phyloP scores from a whole-genome alignment of 1,140 invertebrate species.

The Solen grandis region DNA sequence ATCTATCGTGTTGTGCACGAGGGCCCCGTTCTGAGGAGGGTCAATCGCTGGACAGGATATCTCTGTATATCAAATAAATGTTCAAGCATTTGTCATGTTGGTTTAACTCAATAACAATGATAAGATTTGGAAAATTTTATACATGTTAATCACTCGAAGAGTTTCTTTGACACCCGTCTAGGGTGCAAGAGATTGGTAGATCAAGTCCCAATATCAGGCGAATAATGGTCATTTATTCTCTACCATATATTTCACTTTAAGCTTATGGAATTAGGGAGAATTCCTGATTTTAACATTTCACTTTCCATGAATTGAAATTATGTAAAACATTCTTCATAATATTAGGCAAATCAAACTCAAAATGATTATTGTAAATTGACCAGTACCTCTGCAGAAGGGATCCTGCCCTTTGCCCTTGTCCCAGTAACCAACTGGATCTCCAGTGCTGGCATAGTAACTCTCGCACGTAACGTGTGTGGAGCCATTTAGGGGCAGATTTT shows the following conservation, averaged over 20 bases:
- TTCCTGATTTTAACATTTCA: neutral
- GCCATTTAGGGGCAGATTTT: constrained; percentile 13
- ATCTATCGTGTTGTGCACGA: constrained; percentile 7
- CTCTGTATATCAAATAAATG: neutral
- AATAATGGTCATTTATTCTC: neutral
- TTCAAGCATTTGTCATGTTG: neutral
- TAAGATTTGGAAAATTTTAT: neutral
- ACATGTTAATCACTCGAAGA: neutral
- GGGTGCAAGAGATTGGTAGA: neutral
- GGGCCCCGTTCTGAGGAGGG: constrained; percentile 26
- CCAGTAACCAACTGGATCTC: constrained; percentile 15
- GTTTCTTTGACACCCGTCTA: neutral
- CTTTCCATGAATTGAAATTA: neutral
- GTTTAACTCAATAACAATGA: neutral
- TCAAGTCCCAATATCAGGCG: neutral
- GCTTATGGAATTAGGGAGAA: neutral
- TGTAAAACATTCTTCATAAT: neutral
- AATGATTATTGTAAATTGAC: neutral
- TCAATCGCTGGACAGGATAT: constrained; percentile 13
- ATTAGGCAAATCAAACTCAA: neutral
- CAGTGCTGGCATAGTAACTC: neutral
- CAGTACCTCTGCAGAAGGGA: constrained; percentile 25
- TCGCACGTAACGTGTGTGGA: constrained; percentile 28
- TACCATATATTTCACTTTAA: neutral
- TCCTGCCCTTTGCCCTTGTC: neutral